Evolutionary conservation across 2,113 vertebrate genomes (phyloP), one percentile per base, ranked within the genome.

Genomic region (Entomyzon cyanotis): DNA sequence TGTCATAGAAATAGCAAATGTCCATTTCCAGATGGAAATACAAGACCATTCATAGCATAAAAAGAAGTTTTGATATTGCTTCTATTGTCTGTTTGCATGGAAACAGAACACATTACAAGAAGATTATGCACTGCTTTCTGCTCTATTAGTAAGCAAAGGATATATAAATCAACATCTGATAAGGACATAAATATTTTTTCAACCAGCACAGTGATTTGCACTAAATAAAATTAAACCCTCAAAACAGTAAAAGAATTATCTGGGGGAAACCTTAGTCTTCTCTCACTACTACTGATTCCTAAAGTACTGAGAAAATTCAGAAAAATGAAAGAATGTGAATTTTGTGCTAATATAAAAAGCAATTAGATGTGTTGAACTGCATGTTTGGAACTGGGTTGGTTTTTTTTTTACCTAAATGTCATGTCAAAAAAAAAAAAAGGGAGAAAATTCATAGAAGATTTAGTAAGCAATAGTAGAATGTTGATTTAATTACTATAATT

Each of bases 401-500:
- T 42, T 68, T 4, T 70, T 5, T 70, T 89, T 84, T 6, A 82
- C 39, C 21, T 82, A 75, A 91, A 42, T 87, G 52, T 82, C 44
- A 64, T 2, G 1, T 39, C 5, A 63, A 75, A 59, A 84, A n/a
- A 82, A 65, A 84, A 12, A 81, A 12, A n/a, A n/a, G n/a, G 1
- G 9, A 8, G 23, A 20, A 49, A 69, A 83, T 68, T 60, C 22
- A 33, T 50, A 59, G 46, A 73, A 53, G 20, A 70, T 50, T 86
- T 46, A 19, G 25, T 50, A 91, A 75, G 77, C 58, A 78, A 30
- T 9, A 83, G 28, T 39, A 74, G 25, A 84, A 63, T 87, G 47
- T 75, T 95, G 46, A 83, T 90, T 88, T 89, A 86, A 87, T 96
- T 94, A 63, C 25, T 70, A 31, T 63, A 74, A 78, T 84, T 78